These are phyloP conservation scores for Crenuchus spilurus DNA, from an alignment of 2,797 vertebrate species.

Conservation along the genomic window DNA sequence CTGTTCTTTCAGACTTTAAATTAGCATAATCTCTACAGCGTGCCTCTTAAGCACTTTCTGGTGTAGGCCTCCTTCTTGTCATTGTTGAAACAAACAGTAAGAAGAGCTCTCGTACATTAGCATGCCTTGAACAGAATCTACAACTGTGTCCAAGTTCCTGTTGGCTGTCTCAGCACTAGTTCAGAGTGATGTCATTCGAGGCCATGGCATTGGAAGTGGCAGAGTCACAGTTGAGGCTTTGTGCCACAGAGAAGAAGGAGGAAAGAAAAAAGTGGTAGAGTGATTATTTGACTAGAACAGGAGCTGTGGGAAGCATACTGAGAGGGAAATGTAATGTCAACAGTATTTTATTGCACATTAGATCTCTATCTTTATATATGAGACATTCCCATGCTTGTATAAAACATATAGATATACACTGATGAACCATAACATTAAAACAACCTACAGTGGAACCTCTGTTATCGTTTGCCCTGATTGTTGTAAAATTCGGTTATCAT, in stretches of 20 bases:
- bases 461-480: too few species aligned
- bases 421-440: too few species aligned
- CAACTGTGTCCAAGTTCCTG: neutral
- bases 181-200: conserved; percentile 12
- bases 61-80: neutral
- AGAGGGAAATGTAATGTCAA: neutral
- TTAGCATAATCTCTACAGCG: neutral
- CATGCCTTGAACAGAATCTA: neutral
- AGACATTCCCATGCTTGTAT: neutral
- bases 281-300: neutral
- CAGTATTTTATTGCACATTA: neutral
- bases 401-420: too few species aligned
- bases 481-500: too few species aligned
- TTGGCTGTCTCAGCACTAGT: neutral
- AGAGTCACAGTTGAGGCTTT: conserved; percentile 1
- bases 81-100: neutral
- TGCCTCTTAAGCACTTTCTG: neutral
- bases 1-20: neutral
- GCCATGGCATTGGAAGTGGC: conserved; percentile 19
- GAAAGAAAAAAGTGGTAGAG: neutral
- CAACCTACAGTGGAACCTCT: too few species aligned
- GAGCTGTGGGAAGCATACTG: neutral
- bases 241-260: neutral
- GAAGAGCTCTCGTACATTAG: conserved; percentile 6
- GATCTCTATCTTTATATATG: neutral